phyloP scores from a whole-genome alignment of 2,888 invertebrate species.

The Xylota sylvarum region DNA sequence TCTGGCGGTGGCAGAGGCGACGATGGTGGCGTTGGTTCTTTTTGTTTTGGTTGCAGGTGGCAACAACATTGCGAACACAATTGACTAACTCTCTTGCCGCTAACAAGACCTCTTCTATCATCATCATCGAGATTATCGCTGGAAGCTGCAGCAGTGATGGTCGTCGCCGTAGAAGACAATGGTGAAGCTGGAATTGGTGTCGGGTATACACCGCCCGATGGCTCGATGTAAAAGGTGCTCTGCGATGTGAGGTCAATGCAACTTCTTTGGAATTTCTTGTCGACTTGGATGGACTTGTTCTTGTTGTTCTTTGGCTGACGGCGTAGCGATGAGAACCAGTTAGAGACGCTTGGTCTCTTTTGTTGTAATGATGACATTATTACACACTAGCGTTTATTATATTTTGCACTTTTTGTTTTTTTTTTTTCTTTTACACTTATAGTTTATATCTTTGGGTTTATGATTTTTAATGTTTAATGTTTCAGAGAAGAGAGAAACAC shows the following conservation, averaged over 20 bases:
- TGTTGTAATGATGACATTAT: constrained; percentile 85
- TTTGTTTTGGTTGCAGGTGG: constrained; percentile 78
- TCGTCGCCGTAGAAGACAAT: constrained; percentile 62
- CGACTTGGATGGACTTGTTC: constrained; percentile 78
- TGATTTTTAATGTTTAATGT: too few relatives aligned
- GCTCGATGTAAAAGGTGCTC: constrained; percentile 82
- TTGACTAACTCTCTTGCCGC: constrained; percentile 78
- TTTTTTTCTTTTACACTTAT: constrained; percentile 56
- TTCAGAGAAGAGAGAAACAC: constrained; percentile 47
- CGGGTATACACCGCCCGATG: constrained; percentile 56
- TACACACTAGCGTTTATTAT: constrained; percentile 61
- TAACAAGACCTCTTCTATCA: constrained; percentile 79
- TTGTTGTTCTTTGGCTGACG: constrained; percentile 85
- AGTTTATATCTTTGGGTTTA: constrained; percentile 57
- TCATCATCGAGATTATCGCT: constrained; percentile 79
- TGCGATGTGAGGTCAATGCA: constrained; percentile 83
- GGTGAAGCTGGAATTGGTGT: constrained; percentile 56
- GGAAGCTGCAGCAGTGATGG: constrained; percentile 69
- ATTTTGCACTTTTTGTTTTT: constrained; percentile 35
- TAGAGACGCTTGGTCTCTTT: constrained; percentile 89
- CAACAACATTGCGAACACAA: constrained; percentile 84
- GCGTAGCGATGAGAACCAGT: constrained; percentile 93
- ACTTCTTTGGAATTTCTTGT: constrained; percentile 84
- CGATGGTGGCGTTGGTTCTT: constrained; percentile 76
- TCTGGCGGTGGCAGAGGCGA: constrained; percentile 77